Evolutionary conservation across 2,113 vertebrate species (phyloP), one percentile per base, ranked within the genome.

Genomic region (Misgurnus mizolepis): DNA sequence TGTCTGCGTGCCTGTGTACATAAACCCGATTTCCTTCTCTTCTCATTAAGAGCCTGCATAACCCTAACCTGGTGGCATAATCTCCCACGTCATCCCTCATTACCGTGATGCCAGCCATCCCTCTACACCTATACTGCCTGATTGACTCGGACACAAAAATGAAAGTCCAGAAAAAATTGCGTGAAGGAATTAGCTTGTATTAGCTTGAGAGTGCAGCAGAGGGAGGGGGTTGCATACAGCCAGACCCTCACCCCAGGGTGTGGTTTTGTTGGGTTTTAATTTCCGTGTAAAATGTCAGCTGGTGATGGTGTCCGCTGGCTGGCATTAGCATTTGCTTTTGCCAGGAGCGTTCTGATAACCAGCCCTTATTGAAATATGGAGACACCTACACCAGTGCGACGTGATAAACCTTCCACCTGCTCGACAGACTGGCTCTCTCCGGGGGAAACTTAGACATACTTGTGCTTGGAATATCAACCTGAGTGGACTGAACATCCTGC

Each of bases 141-240:
- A 95, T 91, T 69, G 90, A 94, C 91, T 93, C 89, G 83, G 93
- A 94, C 92, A 89, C 86, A 84, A 89, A 93, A 93, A 95, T 95
- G 93, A 95, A 92, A 91, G 88, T 90, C 87, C 91, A 84, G 86
- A 87, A 86, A 88, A 94, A 94, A 94, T 95, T 93, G 93, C 92
- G 89, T 89, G 90, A 90, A 87, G 90, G 92, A 95, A 95, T 95
- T 94, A 93, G 58, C 53, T 7, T 45, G 56, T 47, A n/a, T 53
- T 22, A 22, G 56, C 45, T 53, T 67, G 74, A n/a, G 50, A 34
- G 14, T 62, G 73, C 10, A 39, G 67, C 14, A 56, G 56, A 49
- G 43, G 11, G 22, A 47, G 66, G 58, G 61, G 50, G 66, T 40
- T 56, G 4, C 27, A 7, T 49, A 65, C 56, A 61, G 72, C 61